Base-by-base conservation (phyloP, 2,797 vertebrate genomes). In the Myotis pilosus region DNA sequence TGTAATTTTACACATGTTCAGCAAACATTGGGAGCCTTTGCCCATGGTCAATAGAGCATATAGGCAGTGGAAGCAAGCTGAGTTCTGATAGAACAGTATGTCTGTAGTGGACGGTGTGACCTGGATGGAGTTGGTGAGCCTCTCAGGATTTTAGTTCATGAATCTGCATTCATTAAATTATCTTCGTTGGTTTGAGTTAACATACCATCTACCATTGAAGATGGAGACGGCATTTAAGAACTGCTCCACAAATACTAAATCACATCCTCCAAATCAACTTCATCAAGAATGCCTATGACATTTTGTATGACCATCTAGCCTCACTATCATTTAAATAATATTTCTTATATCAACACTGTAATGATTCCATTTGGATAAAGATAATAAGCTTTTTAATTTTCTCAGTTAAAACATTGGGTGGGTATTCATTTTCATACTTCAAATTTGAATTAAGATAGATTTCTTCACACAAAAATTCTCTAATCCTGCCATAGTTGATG, bases 361-460 rank as follows among this genome's bases (percentile, higher is more conserved):
- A 49, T 79, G 6, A 85, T 41, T 75, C 12, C 6, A 38, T 57
- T 47, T 64, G 10, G 1, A 44, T 79, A 16, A 71, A 66, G 19
- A 88, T 16, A 41, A 25, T 16, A 78, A 30, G 7, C 0, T 38
- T 72, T 80, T 55, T 9, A 15, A 1, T 72, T 83, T 90, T 87
- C 38, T 60, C 11, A 22, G 1, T 19, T 71, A 49, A 23, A 69
- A 1, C 19, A n/a, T n/a, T 62, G 3, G 5, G 0, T n/a, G 1
- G 8, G 4, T 51, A 51, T 47, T 83, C 33, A 57, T 2, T 7
- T 87, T 91, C 1, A 36, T 7, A 25, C 4, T 78, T 71, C 19
- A 92, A 72, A 69, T 6, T 76, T 3, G 15, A 94, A 78, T 84
- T 9, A 49, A 28, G 7, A 44, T 74, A 41, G 38, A 62, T 28